A percentile compares a stretch with the other conserved stretches of the same genome.
Evolutionary conservation across 2,113 vertebrate species (phyloP).

Genomic region (Peromyscus maniculatus): DNA sequence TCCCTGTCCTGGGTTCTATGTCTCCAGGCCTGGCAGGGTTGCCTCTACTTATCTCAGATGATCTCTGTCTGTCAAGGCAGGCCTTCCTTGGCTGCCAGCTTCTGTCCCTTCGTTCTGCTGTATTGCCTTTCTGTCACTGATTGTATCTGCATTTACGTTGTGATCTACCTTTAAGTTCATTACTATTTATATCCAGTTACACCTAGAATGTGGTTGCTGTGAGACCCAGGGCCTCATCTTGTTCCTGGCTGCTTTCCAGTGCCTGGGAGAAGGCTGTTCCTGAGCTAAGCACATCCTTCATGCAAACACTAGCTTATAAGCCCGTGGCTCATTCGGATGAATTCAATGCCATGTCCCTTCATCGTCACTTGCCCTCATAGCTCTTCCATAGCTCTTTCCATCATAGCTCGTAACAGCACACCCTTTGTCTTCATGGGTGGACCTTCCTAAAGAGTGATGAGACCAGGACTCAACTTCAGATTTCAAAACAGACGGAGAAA

Average conservation of each 20-base stretch:
- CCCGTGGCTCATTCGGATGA: not conserved
- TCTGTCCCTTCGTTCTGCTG: not conserved
- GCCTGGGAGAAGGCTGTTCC: not conserved
- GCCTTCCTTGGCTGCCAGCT: not conserved
- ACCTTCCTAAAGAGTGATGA: not conserved
- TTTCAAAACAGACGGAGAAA: not conserved
- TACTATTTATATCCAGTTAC: not conserved
- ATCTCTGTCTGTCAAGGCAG: not conserved
- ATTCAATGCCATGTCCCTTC: not conserved
- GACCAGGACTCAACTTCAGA: not conserved
- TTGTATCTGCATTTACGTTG: not conserved
- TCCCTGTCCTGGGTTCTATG: not conserved
- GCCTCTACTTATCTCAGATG: not conserved
- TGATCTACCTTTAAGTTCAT: not conserved
- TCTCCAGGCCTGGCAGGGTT: not conserved
- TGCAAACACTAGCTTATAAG: not conserved
- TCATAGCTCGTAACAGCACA: not conserved
- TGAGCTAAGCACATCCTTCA: not conserved
- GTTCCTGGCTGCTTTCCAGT: not conserved
- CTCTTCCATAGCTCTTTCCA: not conserved
- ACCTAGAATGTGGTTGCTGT: not conserved
- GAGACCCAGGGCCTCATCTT: not conserved
- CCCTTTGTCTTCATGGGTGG: not conserved
- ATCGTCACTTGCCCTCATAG: not conserved
- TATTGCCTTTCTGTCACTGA: not conserved